phyloP scores from a whole-genome alignment of 2,113 vertebrate genomes.

The Brienomyrus brachyistius region DNA sequence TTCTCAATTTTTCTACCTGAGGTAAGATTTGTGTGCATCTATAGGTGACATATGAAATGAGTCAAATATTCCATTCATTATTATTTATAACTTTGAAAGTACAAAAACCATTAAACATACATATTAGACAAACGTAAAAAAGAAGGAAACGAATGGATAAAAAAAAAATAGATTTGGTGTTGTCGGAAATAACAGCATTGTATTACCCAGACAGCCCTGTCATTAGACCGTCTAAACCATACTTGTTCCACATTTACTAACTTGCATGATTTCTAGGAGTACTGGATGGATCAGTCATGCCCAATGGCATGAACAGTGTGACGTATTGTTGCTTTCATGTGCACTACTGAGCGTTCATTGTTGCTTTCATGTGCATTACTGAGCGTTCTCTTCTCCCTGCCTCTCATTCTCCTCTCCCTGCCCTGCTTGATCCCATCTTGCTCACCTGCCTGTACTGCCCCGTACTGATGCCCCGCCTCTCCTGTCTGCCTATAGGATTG shows the following conservation, averaged over 20 bases:
- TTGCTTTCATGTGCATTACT: too few relatives aligned
- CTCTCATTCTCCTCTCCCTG: background rate
- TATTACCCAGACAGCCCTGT: too few relatives aligned
- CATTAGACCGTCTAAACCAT: too few relatives aligned
- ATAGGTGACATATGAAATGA: background rate
- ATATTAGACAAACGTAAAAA: background rate
- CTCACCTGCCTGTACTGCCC: background rate
- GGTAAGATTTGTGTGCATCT: background rate
- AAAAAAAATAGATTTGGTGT: background rate
- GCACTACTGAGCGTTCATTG: too few relatives aligned
- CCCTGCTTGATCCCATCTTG: background rate
- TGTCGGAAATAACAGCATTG: too few relatives aligned
- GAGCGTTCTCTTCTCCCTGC: too few relatives aligned
- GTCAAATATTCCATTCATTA: background rate
- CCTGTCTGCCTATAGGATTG: background rate
- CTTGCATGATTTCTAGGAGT: too few relatives aligned
- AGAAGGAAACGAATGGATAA: background rate
- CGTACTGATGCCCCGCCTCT: background rate
- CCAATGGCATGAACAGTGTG: background rate
- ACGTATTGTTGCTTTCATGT: background rate
- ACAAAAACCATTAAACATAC: background rate
- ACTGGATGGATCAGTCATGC: too few relatives aligned
- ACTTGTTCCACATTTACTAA: too few relatives aligned
- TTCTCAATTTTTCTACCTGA: background rate
- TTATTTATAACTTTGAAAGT: background rate